Evolutionary conservation across 2,113 vertebrate genomes (phyloP).

Genomic region (Seriola rivoliana): DNA sequence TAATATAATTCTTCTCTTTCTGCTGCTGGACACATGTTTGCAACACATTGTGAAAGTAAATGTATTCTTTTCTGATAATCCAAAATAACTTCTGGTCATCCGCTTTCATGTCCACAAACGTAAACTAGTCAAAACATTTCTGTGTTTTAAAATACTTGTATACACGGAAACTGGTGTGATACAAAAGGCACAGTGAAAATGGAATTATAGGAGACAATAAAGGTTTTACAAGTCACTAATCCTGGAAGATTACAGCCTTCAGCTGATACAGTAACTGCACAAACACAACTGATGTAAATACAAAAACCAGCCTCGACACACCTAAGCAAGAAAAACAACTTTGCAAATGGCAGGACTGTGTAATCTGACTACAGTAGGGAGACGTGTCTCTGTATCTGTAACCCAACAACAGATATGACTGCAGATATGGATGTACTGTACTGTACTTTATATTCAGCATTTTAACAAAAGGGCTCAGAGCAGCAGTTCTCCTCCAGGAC

Average conservation of each 20-base stretch:
- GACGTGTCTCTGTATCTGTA: slow-evolving; percentile 23
- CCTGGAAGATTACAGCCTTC: slow-evolving; percentile 51
- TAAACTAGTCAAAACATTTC: slow-evolving; percentile 6
- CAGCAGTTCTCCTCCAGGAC: slow-evolving; percentile 47
- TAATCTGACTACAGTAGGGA: slow-evolving; percentile 48
- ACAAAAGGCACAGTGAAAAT: slow-evolving; percentile 8
- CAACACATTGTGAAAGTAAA: background rate
- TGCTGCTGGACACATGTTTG: slow-evolving; percentile 19
- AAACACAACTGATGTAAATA: slow-evolving; percentile 41
- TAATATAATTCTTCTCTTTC: slow-evolving; percentile 26
- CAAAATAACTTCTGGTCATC: background rate
- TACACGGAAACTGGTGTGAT: slow-evolving; percentile 4
- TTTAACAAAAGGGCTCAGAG: slow-evolving; percentile 52
- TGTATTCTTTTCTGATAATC: background rate
- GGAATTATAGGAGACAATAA: background rate
- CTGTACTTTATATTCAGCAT: slow-evolving; percentile 38
- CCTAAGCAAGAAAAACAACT: slow-evolving; percentile 72
- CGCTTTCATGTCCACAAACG: slow-evolving; percentile 1
- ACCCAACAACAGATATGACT: slow-evolving; percentile 33
- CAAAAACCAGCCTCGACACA: slow-evolving; percentile 52
- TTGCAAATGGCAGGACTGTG: slow-evolving; percentile 49
- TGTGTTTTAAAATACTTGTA: slow-evolving; percentile 6
- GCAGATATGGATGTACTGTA: slow-evolving; percentile 26
- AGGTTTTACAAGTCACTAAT: slow-evolving; percentile 46
- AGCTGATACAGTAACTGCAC: slow-evolving; percentile 34